Conservation (phyloP, 2,797 vertebrate species). For the Poecile montanus region DNA sequence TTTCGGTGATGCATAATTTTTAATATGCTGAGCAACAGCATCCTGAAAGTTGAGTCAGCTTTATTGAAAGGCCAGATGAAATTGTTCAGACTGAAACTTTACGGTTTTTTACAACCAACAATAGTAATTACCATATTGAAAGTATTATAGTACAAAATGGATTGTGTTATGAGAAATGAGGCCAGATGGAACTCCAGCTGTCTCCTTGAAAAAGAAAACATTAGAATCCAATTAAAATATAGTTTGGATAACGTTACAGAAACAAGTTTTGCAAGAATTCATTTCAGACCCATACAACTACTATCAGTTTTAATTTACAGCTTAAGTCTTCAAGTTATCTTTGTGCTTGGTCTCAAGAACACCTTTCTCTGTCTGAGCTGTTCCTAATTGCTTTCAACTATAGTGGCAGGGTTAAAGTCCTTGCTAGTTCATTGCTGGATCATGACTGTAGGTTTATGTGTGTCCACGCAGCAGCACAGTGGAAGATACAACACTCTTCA, state of each 20-base stretch:
- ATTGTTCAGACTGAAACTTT: slow-evolving; percentile 13
- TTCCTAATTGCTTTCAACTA: neutral
- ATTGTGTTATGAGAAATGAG: slow-evolving; percentile 50
- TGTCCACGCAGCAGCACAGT: neutral
- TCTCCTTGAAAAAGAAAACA: slow-evolving; percentile 54
- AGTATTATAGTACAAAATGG: slow-evolving; percentile 47
- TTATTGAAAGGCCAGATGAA: slow-evolving; percentile 25
- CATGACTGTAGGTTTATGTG: neutral
- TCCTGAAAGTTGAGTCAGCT: slow-evolving; percentile 11
- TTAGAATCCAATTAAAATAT: slow-evolving; percentile 63
- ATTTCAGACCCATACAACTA: slow-evolving; percentile 32
- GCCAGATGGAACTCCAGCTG: slow-evolving; percentile 71
- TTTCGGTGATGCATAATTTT: neutral
- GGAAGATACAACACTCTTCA: neutral
- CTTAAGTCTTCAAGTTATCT: neutral
- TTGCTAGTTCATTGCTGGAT: slow-evolving; percentile 18
- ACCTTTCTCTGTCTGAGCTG: neutral
- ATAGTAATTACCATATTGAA: slow-evolving; percentile 51
- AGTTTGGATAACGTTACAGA: slow-evolving; percentile 41
- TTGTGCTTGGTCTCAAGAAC: slow-evolving; percentile 39
- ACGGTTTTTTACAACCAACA: neutral
- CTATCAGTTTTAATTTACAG: neutral
- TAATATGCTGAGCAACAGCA: neutral
- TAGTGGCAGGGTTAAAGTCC: neutral
- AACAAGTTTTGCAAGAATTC: slow-evolving; percentile 54